These are phyloP conservation scores for Chionis minor DNA, from an alignment of 2,113 vertebrate genomes.

Conservation along the genomic window DNA sequence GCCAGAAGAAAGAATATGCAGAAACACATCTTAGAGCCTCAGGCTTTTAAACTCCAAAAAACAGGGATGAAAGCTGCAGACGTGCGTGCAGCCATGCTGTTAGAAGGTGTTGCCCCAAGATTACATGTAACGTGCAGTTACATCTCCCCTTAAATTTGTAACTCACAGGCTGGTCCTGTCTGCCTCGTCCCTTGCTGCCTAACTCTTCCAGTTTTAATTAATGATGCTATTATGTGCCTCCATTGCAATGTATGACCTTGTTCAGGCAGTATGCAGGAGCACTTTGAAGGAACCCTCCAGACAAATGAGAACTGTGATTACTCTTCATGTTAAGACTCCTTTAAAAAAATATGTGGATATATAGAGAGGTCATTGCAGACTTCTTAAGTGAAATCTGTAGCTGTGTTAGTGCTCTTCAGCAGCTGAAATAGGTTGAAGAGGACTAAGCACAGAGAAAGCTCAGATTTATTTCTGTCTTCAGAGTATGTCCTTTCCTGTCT, in stretches of 20 bases:
- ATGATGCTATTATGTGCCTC: not conserved
- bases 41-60: not conserved
- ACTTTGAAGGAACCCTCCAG: not conserved
- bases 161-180: not conserved
- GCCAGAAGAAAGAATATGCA: not conserved
- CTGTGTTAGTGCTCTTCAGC: not conserved
- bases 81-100: rapidly evolving
- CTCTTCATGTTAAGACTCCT: not conserved
- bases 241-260: not conserved
- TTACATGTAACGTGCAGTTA: rapidly evolving
- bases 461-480: not conserved
- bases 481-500: not conserved
- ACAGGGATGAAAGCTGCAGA: not conserved
- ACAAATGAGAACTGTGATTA: not conserved
- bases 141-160: not conserved
- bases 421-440: not conserved
- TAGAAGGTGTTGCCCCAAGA: not conserved
- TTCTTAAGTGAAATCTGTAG: not conserved
- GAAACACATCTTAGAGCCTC: not conserved
- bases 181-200: not conserved
- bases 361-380: not conserved
- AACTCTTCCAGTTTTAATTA: not conserved
- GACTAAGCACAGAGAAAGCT: not conserved
- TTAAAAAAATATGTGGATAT: not conserved
- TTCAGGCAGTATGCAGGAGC: not conserved